Evolutionary conservation across 2,888 invertebrate genomes (phyloP).

Genomic region (Tineola bisselliella): DNA sequence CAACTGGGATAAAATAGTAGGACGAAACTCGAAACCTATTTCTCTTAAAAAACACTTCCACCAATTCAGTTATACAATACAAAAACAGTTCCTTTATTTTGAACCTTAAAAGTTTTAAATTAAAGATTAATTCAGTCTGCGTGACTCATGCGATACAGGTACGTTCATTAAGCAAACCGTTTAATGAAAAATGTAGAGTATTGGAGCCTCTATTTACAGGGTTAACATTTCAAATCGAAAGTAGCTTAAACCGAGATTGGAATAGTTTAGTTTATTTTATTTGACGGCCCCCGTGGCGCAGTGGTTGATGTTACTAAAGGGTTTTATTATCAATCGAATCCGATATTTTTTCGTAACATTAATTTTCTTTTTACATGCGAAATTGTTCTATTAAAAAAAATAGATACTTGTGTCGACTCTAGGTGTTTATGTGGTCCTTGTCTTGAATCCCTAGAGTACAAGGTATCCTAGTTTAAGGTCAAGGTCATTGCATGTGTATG

Average conservation of each 20-base stretch:
- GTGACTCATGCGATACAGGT: not conserved
- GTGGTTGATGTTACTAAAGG: too few relatives aligned
- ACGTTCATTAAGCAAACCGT: conserved; percentile 2
- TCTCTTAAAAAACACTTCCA: not conserved
- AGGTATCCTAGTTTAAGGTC: too few relatives aligned
- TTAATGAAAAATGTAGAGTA: conserved; percentile 4
- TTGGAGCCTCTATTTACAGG: not conserved
- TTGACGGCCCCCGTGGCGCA: too few relatives aligned
- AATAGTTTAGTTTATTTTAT: not conserved
- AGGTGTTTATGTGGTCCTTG: too few relatives aligned
- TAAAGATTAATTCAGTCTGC: too few relatives aligned
- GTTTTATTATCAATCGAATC: too few relatives aligned
- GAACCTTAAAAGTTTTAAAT: not conserved
- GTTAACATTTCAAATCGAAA: not conserved
- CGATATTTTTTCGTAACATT: too few relatives aligned
- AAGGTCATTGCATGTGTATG: too few relatives aligned
- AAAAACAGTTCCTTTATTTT: not conserved
- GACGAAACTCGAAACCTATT: not conserved
- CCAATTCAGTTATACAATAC: not conserved
- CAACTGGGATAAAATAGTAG: not conserved
- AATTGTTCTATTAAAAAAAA: too few relatives aligned
- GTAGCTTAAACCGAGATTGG: not conserved
- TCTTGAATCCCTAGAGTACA: too few relatives aligned
- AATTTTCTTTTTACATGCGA: too few relatives aligned
- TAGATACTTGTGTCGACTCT: too few relatives aligned